Evolutionary conservation across 2,888 invertebrate species (phyloP), one percentile per base, ranked within the genome.

Genomic region (Creontiades dilutus): DNA sequence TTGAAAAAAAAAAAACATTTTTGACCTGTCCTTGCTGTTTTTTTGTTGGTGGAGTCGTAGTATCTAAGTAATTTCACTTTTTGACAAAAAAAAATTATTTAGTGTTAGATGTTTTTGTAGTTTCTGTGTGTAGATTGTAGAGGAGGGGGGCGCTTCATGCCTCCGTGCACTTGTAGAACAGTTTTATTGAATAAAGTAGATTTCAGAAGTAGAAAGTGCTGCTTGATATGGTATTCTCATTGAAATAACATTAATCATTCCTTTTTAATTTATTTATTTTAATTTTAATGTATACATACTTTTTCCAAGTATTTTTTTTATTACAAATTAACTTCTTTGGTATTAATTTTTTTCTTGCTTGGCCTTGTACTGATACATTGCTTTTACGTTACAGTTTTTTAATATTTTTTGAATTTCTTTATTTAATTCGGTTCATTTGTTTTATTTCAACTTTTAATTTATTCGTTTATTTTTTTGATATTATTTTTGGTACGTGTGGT

Each of bases 181-280:
- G 93, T 94, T 94, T 93, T 78, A 85, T 90, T 91, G 93, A 94
- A 94, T 94, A 94, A 94, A 94, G 94, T 94, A 94, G 94, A 94
- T 94, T 94, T 90, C 90, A 90, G 93, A 93, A 94, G 94, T 94
- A 94, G 94, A 93, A 91, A 94, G 93, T 93, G 93, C 93, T 93
- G 94, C 94, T 94, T 94, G 94, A 93, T 78, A 78, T 78, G 78
- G 78, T 78, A 78, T 78, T 90, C 89, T 90, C 82, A 81, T 91
- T 90, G 89, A 75, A 46, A 75, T 86, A 86, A 86, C 86, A 86
- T 91, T 91, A 88, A 90, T 90, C 86, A 89, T 90, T 90, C 82
- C 52, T 61, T 89, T 90, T 90, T 89, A 75, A 55, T 86, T 89
- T 85, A 14, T 75, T 76, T 46, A 37, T 68, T 86, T 46, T 47